Base-by-base conservation (phyloP, 2,888 invertebrate genomes). In the Ectemnius cavifrons region DNA sequence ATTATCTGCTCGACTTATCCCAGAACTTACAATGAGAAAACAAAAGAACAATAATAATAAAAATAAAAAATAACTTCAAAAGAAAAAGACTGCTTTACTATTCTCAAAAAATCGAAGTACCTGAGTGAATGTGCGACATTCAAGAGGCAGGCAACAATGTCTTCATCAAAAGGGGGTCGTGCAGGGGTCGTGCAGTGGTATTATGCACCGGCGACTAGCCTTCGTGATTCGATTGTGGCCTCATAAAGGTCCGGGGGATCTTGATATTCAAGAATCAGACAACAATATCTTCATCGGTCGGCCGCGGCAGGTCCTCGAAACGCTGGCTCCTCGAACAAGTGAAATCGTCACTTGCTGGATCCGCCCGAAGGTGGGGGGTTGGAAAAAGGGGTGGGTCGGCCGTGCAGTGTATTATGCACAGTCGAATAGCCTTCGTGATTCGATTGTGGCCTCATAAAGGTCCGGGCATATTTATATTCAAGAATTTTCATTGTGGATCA, bases 401-500 rank as follows among this genome's bases (percentile, higher is more conserved):
- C 13, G 47, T 11, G 27, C 20, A 14, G 27, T 63, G 47, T 49
- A 63, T 63, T 63, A 63, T 63, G 49, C 63, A 37, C 14, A 18
- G 37, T 4, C 63, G 63, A 63, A 14, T 27, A 49, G 63, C 63
- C 63, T 49, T 63, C 63, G 68, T 20, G 46, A 58, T 57, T 63
- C 56, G 64, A 64, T 67, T 64, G 70, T 70, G 28, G 58, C 46
- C 60, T 37, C 5, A 56, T 57, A 64, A 63, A 69, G 67, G 49
- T 61, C 56, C 64, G 67, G 37, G 76, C 73, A 77, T 76, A 77
- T 78, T 78, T 77, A 78, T 78, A 78, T 78, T 78, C 77, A 71
- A 76, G 61, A 73, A 81, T 81, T 78, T 77, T 81, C 67, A 71
- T 80, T 78, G 80, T 72, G 76, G 79, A 81, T 76, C 77, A 71